Evolutionary conservation across 2,888 invertebrate species (phyloP), one percentile per base, ranked within the genome.

Genomic region (Alitta virens): DNA sequence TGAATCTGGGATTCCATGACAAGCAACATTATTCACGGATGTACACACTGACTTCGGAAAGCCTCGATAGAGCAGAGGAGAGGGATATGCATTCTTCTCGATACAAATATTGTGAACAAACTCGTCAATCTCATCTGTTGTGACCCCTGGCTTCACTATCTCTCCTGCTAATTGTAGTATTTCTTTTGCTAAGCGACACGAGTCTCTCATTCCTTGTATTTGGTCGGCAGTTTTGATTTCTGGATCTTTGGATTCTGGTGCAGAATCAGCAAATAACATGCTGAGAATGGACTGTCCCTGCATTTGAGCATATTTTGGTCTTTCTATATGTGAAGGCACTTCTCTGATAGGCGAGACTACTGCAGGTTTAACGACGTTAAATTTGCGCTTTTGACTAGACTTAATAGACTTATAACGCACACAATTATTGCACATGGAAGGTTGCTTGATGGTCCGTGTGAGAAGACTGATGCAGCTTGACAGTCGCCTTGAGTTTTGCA

Each of bases 41-140:
- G 99, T 99, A 80, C 98, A 99, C 81, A 97, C 97, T 51, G 97
- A 98, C 75, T 95, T 94, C 0, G 99, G 99, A 80, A 99, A 99
- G 77, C 92, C 90, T 82, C 97, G 96, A 82, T 99, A 99, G 82
- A 97, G 97, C 43, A 99, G 85, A 0, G 99, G 99, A 46, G 97
- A 98, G 0, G 99, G 99, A 80, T 99, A 99, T 79, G 98, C 99
- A 69, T 98, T 94, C 90, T 85, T 72, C 66, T 84, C 85, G 57
- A 86, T 78, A 67, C 81, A 82, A 18, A 84, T 80, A 78, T 86
- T 85, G 75, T 86, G 85, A 0, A 85, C 85, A 33, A 85, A 71
- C 73, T 92, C 87, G 83, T 99, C 99, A 62, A 99, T 88, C 81
- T 98, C 97, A 77, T 99, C 98, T 7, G 99, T 96, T 1, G 98